phyloP scores from a whole-genome alignment of 2,888 invertebrate species.

The Salpingus planirostris region DNA sequence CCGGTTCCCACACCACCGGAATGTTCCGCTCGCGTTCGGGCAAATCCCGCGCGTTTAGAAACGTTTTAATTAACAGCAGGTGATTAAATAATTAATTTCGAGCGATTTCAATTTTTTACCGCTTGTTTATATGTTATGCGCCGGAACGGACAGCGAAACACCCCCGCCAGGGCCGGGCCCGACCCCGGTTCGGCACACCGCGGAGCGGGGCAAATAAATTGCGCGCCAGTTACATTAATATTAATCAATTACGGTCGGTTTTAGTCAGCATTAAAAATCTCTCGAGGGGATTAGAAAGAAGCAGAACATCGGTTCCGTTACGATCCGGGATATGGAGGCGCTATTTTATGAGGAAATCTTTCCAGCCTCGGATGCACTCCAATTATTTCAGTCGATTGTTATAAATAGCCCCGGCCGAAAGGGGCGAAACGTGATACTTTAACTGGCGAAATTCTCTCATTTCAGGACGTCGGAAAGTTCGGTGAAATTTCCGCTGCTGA shows the following conservation, averaged over 20 bases:
- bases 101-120: too few species aligned
- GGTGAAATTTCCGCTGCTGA: constrained; percentile 21
- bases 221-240: constrained; percentile 3
- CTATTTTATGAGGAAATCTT: constrained; percentile 4
- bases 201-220: too few species aligned
- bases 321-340: constrained; percentile 5
- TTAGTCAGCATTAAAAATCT: constrained; percentile 3
- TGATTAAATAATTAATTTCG: too few species aligned
- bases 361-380: constrained; percentile 8
- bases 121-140: too few species aligned
- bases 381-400: constrained; percentile 12
- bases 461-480: constrained; percentile 21
- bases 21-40: too few species aligned
- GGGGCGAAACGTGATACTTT: too few species aligned
- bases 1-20: too few species aligned
- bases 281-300: constrained; percentile 4
- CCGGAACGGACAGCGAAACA: too few species aligned
- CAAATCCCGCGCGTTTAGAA: too few species aligned
- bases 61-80: too few species aligned
- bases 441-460: not conserved
- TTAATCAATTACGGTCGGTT: constrained; percentile 4
- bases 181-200: too few species aligned
- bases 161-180: too few species aligned
- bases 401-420: constrained; percentile 2
- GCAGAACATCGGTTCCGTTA: constrained; percentile 5